Base-by-base conservation (phyloP, 2,888 invertebrate genomes). In the Penaeus monodon region DNA sequence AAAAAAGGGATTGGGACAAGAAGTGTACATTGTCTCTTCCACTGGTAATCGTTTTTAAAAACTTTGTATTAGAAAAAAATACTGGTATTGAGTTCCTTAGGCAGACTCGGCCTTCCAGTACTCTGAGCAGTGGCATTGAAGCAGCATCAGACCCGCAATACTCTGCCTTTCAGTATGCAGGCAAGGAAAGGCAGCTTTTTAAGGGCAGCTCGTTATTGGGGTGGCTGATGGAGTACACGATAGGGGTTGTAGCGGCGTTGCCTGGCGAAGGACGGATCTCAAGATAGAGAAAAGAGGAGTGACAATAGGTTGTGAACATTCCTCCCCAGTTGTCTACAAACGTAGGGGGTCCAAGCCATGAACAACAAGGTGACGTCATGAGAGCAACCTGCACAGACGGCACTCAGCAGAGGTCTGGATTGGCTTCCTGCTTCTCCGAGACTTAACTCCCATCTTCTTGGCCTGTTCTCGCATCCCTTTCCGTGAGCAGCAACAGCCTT, bases 241-340 rank as follows among this genome's bases (percentile, higher is more conserved):
- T 90, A n/a, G 14, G 91, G 91, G 87, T 91, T 91, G 90, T 91
- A 91, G 66, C 92, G 66, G 92, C 92, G 2, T 92, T 92, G 14
- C 92, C 91, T 93, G 86, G 93, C 93, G 88, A 93, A 92, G n/a
- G 90, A 93, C 92, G 27, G 93, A 92, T 6, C 91, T 91, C 90
- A 91, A 90, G 86, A 89, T 89, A 44, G 90, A 82, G 70, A 88
- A 88, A 33, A 90, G 85, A n/a, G 90, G 90, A 49, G 88, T 88
- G 57, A 90, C 83, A 27, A 33, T 33, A 57, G 64, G n/a, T 33
- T n/a, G 86, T 81, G 84, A 91, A 91, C 65, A 90, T 86, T 17
- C 91, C 91, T 12, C 91, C 90, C n/a, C 91, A 89, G 22, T 91
- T 91, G 14, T 92, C 88, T 14, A 91, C 89, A 33, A 91, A 91